Percentiles rank a stretch among this genome's conserved stretches.
Evolutionary conservation across 2,888 invertebrate genomes (phyloP).

Genomic region (Harpagoxenus sublaevis): DNA sequence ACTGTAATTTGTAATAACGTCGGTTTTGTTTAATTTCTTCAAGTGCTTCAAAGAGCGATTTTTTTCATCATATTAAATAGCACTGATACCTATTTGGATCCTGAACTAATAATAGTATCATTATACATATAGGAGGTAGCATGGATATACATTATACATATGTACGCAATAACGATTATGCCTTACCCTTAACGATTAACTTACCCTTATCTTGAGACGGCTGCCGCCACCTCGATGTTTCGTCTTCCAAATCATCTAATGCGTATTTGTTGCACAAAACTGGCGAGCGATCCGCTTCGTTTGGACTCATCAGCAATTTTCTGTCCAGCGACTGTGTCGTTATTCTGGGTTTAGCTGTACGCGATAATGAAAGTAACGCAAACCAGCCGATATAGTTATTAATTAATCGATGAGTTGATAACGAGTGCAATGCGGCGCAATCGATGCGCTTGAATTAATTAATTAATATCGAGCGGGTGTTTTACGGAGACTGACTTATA

Average conservation of each 20-base stretch:
- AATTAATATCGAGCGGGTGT: slow-evolving; percentile 36
- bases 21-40: slow-evolving; percentile 35
- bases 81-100: neutral
- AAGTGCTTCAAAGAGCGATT: neutral
- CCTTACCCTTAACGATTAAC: neutral
- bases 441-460: slow-evolving; percentile 47
- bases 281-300: slow-evolving; percentile 87
- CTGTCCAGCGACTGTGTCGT: slow-evolving; percentile 82
- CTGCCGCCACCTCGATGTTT: slow-evolving; percentile 68
- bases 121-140: neutral
- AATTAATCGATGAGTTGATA: slow-evolving; percentile 45
- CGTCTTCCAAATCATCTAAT: slow-evolving; percentile 81
- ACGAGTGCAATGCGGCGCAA: slow-evolving; percentile 13
- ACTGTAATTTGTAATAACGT: slow-evolving; percentile 46
- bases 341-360: slow-evolving; percentile 82
- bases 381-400: slow-evolving; percentile 34
- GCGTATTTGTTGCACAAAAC: slow-evolving; percentile 92
- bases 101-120: neutral
- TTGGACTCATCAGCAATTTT: slow-evolving; percentile 83
- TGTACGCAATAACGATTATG: no score
- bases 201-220: slow-evolving; percentile 57
- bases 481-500: neutral
- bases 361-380: slow-evolving; percentile 45
- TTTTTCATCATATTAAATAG: slow-evolving; percentile 2
- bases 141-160: neutral